A percentile compares a stretch with the other conserved stretches of the same genome.
phyloP scores from a whole-genome alignment of 1,140 invertebrate genomes.

The Drosophila willistoni region DNA sequence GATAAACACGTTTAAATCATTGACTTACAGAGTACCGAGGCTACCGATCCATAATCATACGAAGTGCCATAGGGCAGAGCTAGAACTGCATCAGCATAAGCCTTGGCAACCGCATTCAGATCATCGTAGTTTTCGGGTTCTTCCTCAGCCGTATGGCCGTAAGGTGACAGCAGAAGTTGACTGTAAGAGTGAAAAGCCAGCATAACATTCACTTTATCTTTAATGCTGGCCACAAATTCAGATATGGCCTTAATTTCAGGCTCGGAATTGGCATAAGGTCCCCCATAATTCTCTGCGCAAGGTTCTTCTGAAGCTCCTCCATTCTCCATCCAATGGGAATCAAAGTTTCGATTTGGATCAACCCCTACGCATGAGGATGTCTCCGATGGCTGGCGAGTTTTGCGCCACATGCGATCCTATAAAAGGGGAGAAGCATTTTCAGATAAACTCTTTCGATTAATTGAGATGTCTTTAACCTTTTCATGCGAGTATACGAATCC shows the following conservation, averaged over 20 bases:
- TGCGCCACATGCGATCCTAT: conserved; percentile 84
- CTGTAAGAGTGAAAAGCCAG: conserved; percentile 85
- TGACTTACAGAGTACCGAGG: conserved; percentile 85
- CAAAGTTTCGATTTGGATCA: conserved; percentile 89
- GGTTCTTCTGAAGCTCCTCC: conserved; percentile 77
- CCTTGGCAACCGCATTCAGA: conserved; percentile 84
- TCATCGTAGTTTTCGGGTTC: conserved; percentile 84
- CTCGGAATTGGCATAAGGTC: conserved; percentile 90
- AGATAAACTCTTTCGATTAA: neutral
- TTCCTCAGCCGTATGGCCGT: conserved; percentile 83
- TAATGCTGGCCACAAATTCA: conserved; percentile 84
- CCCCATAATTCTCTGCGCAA: conserved; percentile 88
- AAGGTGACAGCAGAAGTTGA: conserved; percentile 84
- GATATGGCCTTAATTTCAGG: conserved; percentile 87
- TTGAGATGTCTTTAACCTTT: conserved; percentile 46
- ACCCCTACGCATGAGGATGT: conserved; percentile 85
- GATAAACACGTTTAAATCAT: neutral
- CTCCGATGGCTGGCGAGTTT: conserved; percentile 81
- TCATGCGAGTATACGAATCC: conserved; percentile 87
- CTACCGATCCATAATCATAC: conserved; percentile 84
- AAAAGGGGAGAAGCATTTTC: too few species aligned
- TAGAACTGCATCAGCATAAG: conserved; percentile 83
- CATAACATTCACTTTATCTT: conserved; percentile 83
- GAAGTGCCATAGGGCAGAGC: conserved; percentile 84
- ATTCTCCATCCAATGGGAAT: conserved; percentile 86